phyloP scores from a whole-genome alignment of 2,888 invertebrate genomes.

The Geophilus truncorum region DNA sequence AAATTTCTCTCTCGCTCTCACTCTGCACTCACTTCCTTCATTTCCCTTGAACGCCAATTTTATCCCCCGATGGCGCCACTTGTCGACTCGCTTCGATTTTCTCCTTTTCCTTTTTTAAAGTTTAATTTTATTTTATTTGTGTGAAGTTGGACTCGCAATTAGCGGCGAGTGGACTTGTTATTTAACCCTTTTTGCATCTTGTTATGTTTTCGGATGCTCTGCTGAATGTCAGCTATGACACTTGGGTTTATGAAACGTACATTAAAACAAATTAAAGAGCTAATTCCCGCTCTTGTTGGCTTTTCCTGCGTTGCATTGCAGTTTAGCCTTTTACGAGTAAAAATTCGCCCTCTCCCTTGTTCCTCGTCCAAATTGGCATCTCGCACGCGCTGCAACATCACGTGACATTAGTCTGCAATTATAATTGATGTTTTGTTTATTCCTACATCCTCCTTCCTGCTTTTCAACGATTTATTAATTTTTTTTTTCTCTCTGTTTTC shows the following conservation, averaged over 20 bases:
- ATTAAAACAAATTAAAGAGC: conserved; percentile 2
- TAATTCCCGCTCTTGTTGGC: no score
- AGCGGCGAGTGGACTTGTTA: background rate
- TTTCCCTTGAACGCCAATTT: background rate
- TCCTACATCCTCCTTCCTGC: background rate
- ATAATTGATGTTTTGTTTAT: background rate
- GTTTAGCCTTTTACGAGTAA: no score
- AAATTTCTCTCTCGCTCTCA: conserved; percentile 31
- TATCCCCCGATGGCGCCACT: background rate
- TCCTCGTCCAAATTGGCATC: background rate
- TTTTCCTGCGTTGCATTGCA: no score
- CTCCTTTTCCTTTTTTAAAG: background rate
- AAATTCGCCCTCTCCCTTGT: no score
- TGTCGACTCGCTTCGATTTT: background rate
- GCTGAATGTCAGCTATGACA: background rate
- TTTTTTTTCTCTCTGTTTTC: no score
- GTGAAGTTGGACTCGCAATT: background rate
- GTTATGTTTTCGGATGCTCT: background rate
- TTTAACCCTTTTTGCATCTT: background rate
- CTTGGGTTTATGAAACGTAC: background rate
- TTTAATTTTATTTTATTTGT: background rate
- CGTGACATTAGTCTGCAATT: background rate
- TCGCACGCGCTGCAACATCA: background rate
- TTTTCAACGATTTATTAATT: no score
- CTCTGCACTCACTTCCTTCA: no score